Percentiles rank a stretch among this genome's conserved stretches.
phyloP scores from a whole-genome alignment of 2,113 vertebrate genomes.

The Melospiza melodia region DNA sequence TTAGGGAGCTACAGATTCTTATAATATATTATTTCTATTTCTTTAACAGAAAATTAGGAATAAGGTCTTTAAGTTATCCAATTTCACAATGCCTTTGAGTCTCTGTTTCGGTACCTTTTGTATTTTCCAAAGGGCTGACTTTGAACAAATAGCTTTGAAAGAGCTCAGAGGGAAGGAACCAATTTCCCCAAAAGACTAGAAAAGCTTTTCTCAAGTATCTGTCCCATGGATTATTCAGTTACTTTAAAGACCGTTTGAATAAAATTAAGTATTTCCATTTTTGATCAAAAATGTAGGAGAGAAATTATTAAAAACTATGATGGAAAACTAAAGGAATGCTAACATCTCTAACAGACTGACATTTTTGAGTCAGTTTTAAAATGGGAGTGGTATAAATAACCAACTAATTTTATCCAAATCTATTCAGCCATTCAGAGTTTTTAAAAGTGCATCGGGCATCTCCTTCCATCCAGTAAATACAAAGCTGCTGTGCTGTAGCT shows the following conservation, averaged over 20 bases:
- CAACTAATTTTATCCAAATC: background rate
- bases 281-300: background rate
- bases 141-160: background rate
- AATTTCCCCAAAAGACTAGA: background rate
- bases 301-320: background rate
- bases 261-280: background rate
- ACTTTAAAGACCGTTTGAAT: background rate
- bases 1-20: background rate
- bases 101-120: rapidly evolving
- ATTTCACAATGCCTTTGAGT: background rate
- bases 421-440: background rate
- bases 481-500: background rate
- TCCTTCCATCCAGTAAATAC: background rate
- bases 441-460: background rate
- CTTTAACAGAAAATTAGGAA: background rate
- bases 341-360: rapidly evolving
- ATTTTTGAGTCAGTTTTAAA: background rate
- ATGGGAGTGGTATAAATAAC: background rate
- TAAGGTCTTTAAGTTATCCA: background rate
- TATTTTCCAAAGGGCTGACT: background rate
- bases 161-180: background rate
- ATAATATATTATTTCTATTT: background rate
- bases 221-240: background rate
- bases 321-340: background rate
- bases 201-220: background rate